Base-by-base conservation (phyloP, 1,140 invertebrate genomes). In the Sesamia nonagrioides region DNA sequence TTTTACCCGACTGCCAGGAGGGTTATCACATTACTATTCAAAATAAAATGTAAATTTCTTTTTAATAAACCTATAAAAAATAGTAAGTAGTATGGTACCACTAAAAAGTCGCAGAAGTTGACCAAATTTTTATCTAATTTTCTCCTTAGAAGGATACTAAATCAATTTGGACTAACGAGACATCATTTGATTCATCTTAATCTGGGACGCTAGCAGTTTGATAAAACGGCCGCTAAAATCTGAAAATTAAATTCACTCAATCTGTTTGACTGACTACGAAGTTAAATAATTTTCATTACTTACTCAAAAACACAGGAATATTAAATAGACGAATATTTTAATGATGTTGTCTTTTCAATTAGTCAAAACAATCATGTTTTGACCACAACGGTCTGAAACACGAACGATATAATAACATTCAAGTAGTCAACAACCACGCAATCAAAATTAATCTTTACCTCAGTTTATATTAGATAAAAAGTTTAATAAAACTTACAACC, bases 121-220 rank as follows among this genome's bases (percentile, higher is more conserved):
- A 17, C 37, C 61, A 66, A 66, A 35, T 63, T 63, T 61, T 8
- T 40, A 63, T 50, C 42, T 27, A 68, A 48, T 69, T 48, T 69
- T 69, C 66, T 69, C 50, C 2, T 27, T 50, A 50, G 18, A 69
- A 48, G 27, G 21, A 48, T 68, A 48, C 63, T 68, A 27, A 68
- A 68, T 50, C 42, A 69, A 27, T 69, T 69, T 48, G 21, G 42
- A 21, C 18, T 48, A 69, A 69, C 66, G 42, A 69, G 66, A 50
- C 27, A 37, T 69, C 42, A 48, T 69, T 69, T 69, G 66, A 69
- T 69, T 69, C 50, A 69, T 69, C 66, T 50, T 69, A 69, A 50
- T 69, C 66, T 69, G 42, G 15, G 35, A 48, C 66, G 66, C 40
- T 68, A 27, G 40, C 63, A 33, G 66, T 69, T 66, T 69, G 66